Evolutionary conservation across 2,113 vertebrate genomes (phyloP), one percentile per base, ranked within the genome.

Genomic region (Melanotaenia duboulayi): DNA sequence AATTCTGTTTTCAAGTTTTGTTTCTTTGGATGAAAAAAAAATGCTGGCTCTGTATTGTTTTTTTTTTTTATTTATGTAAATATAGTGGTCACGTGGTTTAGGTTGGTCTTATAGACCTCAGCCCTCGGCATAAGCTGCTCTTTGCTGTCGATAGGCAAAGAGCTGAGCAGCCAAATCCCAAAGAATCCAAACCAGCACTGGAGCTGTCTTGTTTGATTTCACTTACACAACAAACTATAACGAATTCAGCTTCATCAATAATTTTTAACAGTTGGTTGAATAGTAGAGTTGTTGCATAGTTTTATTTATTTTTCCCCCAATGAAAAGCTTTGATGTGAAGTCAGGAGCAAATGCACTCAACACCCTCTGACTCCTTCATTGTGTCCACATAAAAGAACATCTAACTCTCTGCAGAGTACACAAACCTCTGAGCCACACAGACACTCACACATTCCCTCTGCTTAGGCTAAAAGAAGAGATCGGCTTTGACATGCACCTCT

Each of bases 401-500:
- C 63, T 24, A 63, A 71, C 39, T 63, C 17, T 78, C 63, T 23
- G 55, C 20, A 72, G 54, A 80, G 17, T n/a, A 54, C 35, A 83
- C 64, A 56, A 60, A 54, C 70, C 67, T 71, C 51, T 59, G 49
- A 49, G 57, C 68, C 46, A 12, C 50, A 58, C 19, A 17, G 50
- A 63, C 35, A 9, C 32, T 8, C 32, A 61, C 57, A 73, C 25
- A 65, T 39, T 39, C 24, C 49, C 52, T 56, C 71, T 16, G 32
- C 61, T 83, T 78, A 64, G 40, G 49, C 49, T 54, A 58, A 77
- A 79, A 77, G 51, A 75, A 78, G 55, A 77, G 82, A 87, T 86
- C 52, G 61, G 73, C 84, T 84, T 65, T 85, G 89, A 76, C 90
- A 83, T 76, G 65, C 78, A 74, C 61, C 67, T 90, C 84, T n/a